These are phyloP conservation scores for Hassar affinis DNA, from an alignment of 2,113 vertebrate species.

Conservation along the genomic window DNA sequence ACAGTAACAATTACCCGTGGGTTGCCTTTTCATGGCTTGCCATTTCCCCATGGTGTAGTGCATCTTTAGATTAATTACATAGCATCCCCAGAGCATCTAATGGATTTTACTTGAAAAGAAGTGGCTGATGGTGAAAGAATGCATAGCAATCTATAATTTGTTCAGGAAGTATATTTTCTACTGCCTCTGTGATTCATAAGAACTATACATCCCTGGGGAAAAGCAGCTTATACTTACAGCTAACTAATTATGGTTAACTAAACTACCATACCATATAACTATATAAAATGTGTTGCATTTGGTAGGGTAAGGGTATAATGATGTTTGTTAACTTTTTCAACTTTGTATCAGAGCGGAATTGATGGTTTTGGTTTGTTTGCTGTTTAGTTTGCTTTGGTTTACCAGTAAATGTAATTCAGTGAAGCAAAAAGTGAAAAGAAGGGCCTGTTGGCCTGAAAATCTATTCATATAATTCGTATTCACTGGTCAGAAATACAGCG, in stretches of 20 bases:
- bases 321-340: neutral
- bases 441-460: neutral
- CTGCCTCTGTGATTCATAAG: conserved; percentile 25
- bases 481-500: neutral
- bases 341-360: neutral
- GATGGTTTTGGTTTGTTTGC: neutral
- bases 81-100: neutral
- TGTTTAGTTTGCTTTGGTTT: neutral
- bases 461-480: neutral
- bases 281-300: neutral
- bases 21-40: neutral
- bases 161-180: conserved; percentile 22
- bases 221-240: neutral
- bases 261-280: neutral
- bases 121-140: conserved; percentile 12
- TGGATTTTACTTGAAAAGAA: conserved; percentile 33
- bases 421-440: neutral
- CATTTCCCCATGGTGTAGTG: neutral
- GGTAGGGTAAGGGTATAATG: neutral
- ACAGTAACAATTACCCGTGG: too few species aligned
- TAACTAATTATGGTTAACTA: neutral
- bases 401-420: neutral
- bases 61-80: conserved; percentile 26
- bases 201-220: neutral
- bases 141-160: neutral